Percentiles rank a stretch among this genome's conserved stretches.
Evolutionary conservation across 2,888 invertebrate genomes (phyloP).

Genomic region (Carcina quercana): DNA sequence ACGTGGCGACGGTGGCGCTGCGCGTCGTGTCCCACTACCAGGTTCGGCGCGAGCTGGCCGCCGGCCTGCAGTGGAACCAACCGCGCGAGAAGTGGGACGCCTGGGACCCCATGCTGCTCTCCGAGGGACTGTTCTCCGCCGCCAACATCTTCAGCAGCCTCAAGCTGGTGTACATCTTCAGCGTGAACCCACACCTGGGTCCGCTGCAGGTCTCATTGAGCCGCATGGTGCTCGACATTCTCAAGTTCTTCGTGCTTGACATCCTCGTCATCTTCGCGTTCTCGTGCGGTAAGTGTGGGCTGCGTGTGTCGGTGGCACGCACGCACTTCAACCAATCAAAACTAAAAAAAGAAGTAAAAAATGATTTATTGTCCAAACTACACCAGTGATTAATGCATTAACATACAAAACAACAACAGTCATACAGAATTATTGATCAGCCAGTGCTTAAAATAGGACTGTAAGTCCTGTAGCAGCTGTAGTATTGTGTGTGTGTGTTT

Average conservation of each 20-base stretch:
- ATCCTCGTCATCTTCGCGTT: slow-evolving; percentile 95
- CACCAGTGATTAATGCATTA: no score
- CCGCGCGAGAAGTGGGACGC: slow-evolving; percentile 96
- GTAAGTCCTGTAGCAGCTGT: no score
- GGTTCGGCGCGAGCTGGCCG: slow-evolving; percentile 83
- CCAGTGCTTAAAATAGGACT: no score
- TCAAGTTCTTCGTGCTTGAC: slow-evolving; percentile 96
- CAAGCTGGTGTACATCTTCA: slow-evolving; percentile 98
- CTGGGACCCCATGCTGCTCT: slow-evolving; percentile 97
- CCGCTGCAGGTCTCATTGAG: slow-evolving; percentile 97
- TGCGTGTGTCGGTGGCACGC: neutral
- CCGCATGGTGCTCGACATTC: slow-evolving; percentile 94
- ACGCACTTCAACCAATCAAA: neutral
- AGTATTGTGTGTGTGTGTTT: neutral
- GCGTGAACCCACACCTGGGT: slow-evolving; percentile 97
- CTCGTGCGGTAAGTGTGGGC: slow-evolving; percentile 86
- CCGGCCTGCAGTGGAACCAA: slow-evolving; percentile 76
- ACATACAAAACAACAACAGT: no score
- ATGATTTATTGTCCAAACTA: neutral
- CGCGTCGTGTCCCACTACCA: slow-evolving; percentile 96
- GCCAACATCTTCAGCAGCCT: slow-evolving; percentile 97
- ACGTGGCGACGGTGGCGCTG: slow-evolving; percentile 96
- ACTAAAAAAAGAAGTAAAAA: neutral
- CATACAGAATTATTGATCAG: no score
- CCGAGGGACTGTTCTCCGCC: slow-evolving; percentile 97